Evolutionary conservation across 1,140 invertebrate genomes (phyloP), one percentile per base, ranked within the genome.

Genomic region (Heliconius melpomene): DNA sequence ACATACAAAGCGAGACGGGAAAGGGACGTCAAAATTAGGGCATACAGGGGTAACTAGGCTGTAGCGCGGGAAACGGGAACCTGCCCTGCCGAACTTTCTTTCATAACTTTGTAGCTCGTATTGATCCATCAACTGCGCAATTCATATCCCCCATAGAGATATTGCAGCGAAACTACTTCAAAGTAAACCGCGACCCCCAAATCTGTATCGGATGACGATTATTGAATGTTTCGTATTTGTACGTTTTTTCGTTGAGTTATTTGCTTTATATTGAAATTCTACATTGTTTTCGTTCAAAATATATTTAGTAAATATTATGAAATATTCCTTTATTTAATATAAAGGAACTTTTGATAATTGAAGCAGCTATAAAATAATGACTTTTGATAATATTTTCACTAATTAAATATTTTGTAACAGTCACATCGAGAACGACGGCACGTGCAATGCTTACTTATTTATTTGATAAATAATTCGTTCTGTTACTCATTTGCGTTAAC

Each of bases 101-200:
- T 94, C 93, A 94, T 94, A 94, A 94, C 93, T 93, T 92, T 87
- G 90, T 90, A 90, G 87, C 89, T 86, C 81, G 90, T 94, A 94
- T 94, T 90, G 93, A 94, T 94, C 93, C 93, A 90, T 90, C 90
- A 89, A 92, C 91, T 93, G 91, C 91, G 93, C 93, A 90, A 91
- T 93, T 92, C 91, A 91, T 90, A 88, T 90, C 84, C 85, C 87
- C 85, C 87, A 89, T 90, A 90, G 87, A 89, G 85, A 90, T 91
- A 88, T 89, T 92, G 87, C 90, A 91, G 88, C 85, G 82, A 81
- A 83, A 88, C 83, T 87, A 85, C 78, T 84, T 79, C 78, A 75
- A 81, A 66, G 50, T 77, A 57, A 66, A 79, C 52, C 76, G 77
- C 82, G 79, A 76, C 77, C 74, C 71, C 79, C 32, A 40, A 83